Base-by-base conservation (phyloP, 2,113 vertebrate species). In the Garra rufa region DNA sequence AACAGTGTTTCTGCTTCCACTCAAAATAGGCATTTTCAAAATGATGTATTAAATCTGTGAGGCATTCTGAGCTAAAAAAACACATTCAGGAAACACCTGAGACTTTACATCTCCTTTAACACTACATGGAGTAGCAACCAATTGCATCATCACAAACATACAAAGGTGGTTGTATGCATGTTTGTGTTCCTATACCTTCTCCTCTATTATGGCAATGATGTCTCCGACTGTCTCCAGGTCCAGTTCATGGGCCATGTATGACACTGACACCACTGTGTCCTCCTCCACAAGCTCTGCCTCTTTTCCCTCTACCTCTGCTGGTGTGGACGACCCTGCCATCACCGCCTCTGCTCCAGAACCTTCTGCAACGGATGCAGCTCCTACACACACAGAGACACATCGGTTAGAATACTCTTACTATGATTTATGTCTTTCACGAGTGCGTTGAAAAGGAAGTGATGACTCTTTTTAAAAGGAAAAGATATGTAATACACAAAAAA, bases 201-300 rank as follows among this genome's bases (percentile, higher is more conserved):
- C 98, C 87, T 99, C 98, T 91, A 99, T 99, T 91, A 99, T 99
- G 88, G 98, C 97, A 86, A 99, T 99, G 89, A 99, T 99, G 91
- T 96, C 97, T 87, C 97, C 98, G 83, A 98, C 97, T 0, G 98
- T 99, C 86, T 97, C 97, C 67, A 99, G 96, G 89, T 99, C 97
- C 82, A 99, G 91, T 77, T 99, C 98, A 44, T 98, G 97, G n/a
- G 95, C 97, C 2, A 98, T 98, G 88, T 98, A 98, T 76, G 98
- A 96, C 70, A 97, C 98, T 0, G 96, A 95, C 85, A 99, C 97
- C 85, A 98, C 96, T 24, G 80, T 55, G 91, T 99, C 97, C 85
- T 98, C 97, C 89, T 97, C 94, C 81, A 97, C 97, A 82, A 98
- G 92, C 82, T 97, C 96, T 67, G 95, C 94, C 79, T 97, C 97